Conservation (phyloP, 1,140 invertebrate species). For the Trinorchestia longiramus region DNA sequence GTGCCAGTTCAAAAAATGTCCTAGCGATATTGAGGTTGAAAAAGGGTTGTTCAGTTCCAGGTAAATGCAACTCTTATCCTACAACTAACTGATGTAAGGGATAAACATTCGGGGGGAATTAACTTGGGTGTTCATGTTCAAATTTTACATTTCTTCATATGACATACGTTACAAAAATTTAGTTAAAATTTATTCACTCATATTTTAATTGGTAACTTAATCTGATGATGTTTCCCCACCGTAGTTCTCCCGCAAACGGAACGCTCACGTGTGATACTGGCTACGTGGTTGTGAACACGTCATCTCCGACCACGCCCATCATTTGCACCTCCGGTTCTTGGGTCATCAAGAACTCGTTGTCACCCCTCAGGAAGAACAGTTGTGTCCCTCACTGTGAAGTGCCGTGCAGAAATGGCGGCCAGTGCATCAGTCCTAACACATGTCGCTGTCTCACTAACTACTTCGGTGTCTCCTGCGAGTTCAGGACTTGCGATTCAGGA, state of each 20-base stretch:
- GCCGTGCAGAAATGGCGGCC: not conserved
- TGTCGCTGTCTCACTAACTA: not conserved
- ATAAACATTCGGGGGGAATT: too few relatives aligned
- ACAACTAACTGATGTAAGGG: too few relatives aligned
- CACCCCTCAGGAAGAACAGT: not conserved
- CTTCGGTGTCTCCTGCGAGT: slow-evolving; percentile 20
- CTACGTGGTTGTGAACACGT: not conserved
- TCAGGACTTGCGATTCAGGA: not conserved
- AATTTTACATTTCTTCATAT: too few relatives aligned
- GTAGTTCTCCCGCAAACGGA: not conserved
- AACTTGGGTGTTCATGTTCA: too few relatives aligned
- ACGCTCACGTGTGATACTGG: not conserved
- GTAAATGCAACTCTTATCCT: too few relatives aligned
- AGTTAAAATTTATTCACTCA: too few relatives aligned
- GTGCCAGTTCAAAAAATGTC: not conserved
- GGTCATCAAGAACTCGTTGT: not conserved
- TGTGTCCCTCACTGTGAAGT: not conserved
- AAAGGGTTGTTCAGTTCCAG: not conserved
- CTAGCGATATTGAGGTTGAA: not conserved
- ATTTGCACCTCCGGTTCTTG: not conserved
- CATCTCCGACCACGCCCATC: not conserved
- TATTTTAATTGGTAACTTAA: too few relatives aligned
- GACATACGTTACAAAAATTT: too few relatives aligned
- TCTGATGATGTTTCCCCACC: too few relatives aligned
- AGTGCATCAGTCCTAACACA: not conserved